Evolutionary conservation across 2,888 invertebrate genomes (phyloP), one percentile per base, ranked within the genome.

Genomic region (Alviniconcha strummeri): DNA sequence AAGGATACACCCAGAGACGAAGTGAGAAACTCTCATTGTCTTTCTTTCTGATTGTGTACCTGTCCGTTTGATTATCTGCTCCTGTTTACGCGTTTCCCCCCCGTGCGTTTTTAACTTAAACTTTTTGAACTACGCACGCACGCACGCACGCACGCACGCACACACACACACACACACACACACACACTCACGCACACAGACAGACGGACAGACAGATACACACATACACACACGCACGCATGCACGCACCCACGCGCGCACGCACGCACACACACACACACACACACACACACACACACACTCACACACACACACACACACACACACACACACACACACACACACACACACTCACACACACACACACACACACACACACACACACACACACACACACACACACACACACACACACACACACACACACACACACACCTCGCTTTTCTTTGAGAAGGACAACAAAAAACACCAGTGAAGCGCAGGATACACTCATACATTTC

Each of bases 141-240:
- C 79, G 52, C 79, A 64, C 78, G 36, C 78, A 60, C 78, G 13
- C 78, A 60, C 78, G 11, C 78, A 60, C 78, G 13, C 75, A 55
- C 75, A 75, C 55, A 55, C 75, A 75, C 75, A 75, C 75, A 75
- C 75, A 75, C 75, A 75, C 75, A 81, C 75, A 75, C 75, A 75
- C 55, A 75, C 75, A 75, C 75, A 75, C 75, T 55, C 75, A 75
- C 55, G 6, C 75, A 75, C 54, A 55, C 54, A 75, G 5, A 75
- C 75, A 75, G 55, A 55, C 55, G 55, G 55, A 54, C 54, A 15
- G 1, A 54, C 75, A 75, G 55, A 52, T 1, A 75, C 75, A 55
- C 54, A 75, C 54, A 75, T 5, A 55, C 15, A 55, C 54, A 75
- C 55, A 75, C 75, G 15, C 75, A 75, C 54, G 54, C 55, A 54